Evolutionary conservation across 2,113 vertebrate genomes (phyloP).

Genomic region (Malurus cyaneus): DNA sequence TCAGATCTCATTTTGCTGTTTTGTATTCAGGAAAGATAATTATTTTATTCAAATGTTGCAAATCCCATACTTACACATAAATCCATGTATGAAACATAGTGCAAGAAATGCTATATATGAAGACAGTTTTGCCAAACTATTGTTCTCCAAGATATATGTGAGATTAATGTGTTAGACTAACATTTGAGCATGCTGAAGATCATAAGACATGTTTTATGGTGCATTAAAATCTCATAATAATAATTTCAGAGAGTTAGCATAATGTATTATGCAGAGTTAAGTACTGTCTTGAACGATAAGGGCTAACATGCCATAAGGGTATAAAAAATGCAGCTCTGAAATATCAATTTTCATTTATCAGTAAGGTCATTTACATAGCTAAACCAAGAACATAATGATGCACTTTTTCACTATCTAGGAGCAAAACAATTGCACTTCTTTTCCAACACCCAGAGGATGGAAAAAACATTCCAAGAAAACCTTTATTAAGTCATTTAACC

Average conservation of each 20-base stretch:
- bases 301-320: conserved; percentile 17
- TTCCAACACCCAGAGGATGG: background rate
- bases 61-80: background rate
- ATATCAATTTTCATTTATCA: conserved; percentile 56
- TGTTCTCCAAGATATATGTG: background rate
- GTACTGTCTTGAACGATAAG: conserved; percentile 55
- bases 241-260: conserved; percentile 30
- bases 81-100: background rate
- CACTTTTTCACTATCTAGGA: background rate
- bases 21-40: background rate
- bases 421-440: background rate
- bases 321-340: conserved; percentile 53
- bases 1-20: background rate
- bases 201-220: conserved; percentile 47
- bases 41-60: background rate
- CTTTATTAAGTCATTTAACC: conserved; percentile 19
- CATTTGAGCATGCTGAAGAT: conserved; percentile 13
- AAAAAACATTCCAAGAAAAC: background rate
- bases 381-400: conserved; percentile 24
- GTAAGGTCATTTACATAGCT: conserved; percentile 39
- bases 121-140: background rate
- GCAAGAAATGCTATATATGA: background rate
- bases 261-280: conserved; percentile 63
- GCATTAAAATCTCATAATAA: conserved; percentile 50
- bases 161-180: conserved; percentile 10